phyloP scores from a whole-genome alignment of 2,797 vertebrate genomes.

The Spinus olivaceus region DNA sequence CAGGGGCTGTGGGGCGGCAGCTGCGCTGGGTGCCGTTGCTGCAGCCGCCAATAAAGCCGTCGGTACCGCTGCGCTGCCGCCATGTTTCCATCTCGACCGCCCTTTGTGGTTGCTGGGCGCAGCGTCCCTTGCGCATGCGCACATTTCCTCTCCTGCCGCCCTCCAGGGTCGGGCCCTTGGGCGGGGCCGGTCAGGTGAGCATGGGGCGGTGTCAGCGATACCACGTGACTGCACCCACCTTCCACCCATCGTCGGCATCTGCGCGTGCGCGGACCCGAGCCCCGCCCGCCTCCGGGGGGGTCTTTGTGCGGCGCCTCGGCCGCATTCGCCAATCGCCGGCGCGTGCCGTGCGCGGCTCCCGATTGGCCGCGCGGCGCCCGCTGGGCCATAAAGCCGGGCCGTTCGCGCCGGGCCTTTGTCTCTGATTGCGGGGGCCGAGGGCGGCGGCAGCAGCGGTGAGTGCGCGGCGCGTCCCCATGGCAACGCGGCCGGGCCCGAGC shows the following conservation, averaged over 20 bases:
- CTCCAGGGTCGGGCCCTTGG: accelerated
- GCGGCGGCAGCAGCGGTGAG: background rate
- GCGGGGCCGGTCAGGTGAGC: background rate
- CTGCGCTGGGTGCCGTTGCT: no score
- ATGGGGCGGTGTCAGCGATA: accelerated
- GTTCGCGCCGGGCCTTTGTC: background rate
- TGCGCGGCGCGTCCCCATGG: background rate
- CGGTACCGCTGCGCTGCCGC: accelerated
- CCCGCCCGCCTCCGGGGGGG: accelerated
- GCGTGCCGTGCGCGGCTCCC: background rate
- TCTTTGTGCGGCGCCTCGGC: accelerated
- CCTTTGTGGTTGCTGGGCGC: accelerated
- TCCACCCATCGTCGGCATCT: no score
- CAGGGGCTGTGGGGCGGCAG: background rate
- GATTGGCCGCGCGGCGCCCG: background rate
- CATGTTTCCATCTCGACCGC: accelerated
- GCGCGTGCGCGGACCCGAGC: background rate
- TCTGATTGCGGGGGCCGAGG: background rate
- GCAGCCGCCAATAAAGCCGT: background rate
- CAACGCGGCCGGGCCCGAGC: background rate
- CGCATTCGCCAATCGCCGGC: background rate
- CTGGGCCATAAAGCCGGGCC: accelerated
- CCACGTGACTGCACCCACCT: background rate
- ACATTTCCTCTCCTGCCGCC: accelerated
- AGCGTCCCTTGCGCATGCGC: background rate